These are phyloP conservation scores for Megalurothrips usitatus DNA, from an alignment of 2,888 invertebrate species.

Conservation along the genomic window DNA sequence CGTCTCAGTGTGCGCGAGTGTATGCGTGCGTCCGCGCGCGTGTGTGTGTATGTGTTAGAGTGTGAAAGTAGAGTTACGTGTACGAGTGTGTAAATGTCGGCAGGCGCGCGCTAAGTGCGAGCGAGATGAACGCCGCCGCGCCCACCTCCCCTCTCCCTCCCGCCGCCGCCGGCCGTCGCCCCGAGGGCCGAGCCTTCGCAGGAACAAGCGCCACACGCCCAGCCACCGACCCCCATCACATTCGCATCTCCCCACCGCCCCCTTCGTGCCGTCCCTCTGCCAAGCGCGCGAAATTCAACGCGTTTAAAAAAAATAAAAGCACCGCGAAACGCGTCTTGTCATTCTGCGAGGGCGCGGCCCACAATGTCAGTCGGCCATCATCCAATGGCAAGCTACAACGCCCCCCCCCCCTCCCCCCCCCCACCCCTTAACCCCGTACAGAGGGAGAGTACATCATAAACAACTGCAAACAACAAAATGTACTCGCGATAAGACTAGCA, in stretches of 20 bases:
- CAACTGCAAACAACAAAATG: no score
- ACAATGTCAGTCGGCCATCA: neutral
- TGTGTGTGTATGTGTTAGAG: neutral
- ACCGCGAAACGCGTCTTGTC: neutral
- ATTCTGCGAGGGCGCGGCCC: conserved; percentile 11
- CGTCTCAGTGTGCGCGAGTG: neutral
- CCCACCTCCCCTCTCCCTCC: no score
- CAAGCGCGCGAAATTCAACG: no score
- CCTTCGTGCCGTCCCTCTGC: no score
- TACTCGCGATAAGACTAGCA: no score
- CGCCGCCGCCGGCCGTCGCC: neutral
- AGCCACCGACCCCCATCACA: neutral
- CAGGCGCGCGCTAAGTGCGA: neutral
- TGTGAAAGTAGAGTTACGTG: conserved; percentile 19
- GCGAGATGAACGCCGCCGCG: neutral
- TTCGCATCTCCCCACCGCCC: no score
- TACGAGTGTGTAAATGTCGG: conserved; percentile 4
- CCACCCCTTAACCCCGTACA: neutral
- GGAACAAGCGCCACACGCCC: neutral
- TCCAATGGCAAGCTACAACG: no score
- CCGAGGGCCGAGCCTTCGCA: neutral
- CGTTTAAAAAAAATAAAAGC: neutral
- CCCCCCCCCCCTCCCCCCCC: neutral
- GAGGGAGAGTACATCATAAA: no score
- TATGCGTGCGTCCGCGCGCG: neutral